Base-by-base conservation (phyloP, 2,797 vertebrate species). In the Lithobates sylvaticus region DNA sequence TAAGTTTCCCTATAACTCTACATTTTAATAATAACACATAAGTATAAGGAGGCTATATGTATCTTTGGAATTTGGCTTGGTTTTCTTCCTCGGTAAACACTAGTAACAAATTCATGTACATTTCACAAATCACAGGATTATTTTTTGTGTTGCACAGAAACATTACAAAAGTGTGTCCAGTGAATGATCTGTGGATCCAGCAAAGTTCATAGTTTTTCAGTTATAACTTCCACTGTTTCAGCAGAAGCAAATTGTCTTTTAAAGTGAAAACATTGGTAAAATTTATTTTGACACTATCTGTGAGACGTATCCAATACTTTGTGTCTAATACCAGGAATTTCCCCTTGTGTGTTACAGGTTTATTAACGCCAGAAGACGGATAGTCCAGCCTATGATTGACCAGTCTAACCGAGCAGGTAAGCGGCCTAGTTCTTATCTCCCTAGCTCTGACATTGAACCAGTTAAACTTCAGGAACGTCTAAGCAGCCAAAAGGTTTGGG, bases 371-470 rank as follows among this genome's bases (percentile, higher is more conserved):
- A 97, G 98, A 93, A 99, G 98, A 97, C 98, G 98, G 97, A 99
- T 99, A 99, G 98, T 99, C 94, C 98, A 99, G 95, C 98, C 98
- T 93, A 99, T 99, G 98, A 99, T 99, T 91, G 98, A 99, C 96
- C 98, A 99, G 97, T 99, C 98, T 92, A 99, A 99, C 97, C 97
- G 98, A 99, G 98, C 98, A 99, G 98, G 98, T 98, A 97, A 99
- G 96, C 93, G 91, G 88, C 92, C 93, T 89, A 89, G 90, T 34
- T 26, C 27, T 36, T 69, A 67, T 78, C 54, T 78, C 39, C 32
- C 21, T 27, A 50, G 23, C 21, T 61, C 21, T 73, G 32, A 74
- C 42, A 36, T 6, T 44, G 15, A 83, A 78, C 21, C 32, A 75
- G 81, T 84, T 87, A 87, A 78, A 23, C 32, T 75, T 76, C 64